Base-by-base conservation (phyloP, 2,888 invertebrate genomes). In the Ectemnius continuus region DNA sequence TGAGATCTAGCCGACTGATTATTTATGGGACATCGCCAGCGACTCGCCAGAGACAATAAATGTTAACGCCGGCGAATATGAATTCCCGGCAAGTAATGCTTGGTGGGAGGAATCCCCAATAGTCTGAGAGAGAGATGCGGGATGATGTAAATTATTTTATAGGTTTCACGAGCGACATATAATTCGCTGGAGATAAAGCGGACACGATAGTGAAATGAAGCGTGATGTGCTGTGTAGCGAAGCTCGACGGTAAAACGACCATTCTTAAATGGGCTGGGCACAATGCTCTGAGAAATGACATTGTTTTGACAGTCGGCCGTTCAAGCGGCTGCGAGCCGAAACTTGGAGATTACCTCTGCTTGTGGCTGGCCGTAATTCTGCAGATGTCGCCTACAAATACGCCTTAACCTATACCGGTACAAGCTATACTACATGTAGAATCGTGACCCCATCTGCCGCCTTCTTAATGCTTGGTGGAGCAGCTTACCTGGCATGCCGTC, bases 291-390 rank as follows among this genome's bases (percentile, higher is more conserved):
- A 89, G 85, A 85, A 87, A 89, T 85, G 85, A 85, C 82, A 84
- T 82, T 89, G 88, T 89, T 89, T 89, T 88, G 88, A 89, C 88
- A 88, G 86, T 84, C 81, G 76, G 78, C 80, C 74, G 75, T 80
- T 82, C 67, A 59, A 76, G 71, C 76, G 67, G 69, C 65, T 74
- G 73, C 70, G 75, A 73, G 79, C 79, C 79, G 62, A 79, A 79
- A 73, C 78, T 81, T 69, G 62, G 71, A 47, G 68, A 63, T 48
- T 60, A 28, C 28, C 47, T n/a, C 59, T 61, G 69, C 70, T 70
- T 71, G 65, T 20, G 26, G 6, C 48, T 62, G 48, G 48, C 64
- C 62, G 60, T 72, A 71, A 76, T 69, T 66, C 58, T 28, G 59
- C 68, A 62, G 36, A 71, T 45, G 57, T 61, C 75, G 67, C 36